These are phyloP conservation scores for Charadrius vociferus DNA, from an alignment of 2,113 vertebrate genomes.

Conservation along the genomic window DNA sequence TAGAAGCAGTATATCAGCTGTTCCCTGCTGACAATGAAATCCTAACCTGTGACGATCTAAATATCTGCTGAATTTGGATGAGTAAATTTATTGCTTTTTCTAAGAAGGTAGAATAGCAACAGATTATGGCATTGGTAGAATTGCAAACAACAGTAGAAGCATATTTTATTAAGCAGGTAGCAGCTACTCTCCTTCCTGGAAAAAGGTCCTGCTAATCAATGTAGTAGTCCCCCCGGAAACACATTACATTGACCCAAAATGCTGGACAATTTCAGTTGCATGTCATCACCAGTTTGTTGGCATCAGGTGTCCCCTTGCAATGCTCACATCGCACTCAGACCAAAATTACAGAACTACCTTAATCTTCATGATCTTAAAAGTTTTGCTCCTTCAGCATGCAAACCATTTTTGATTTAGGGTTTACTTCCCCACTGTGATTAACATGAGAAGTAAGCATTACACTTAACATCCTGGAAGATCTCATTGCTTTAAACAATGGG, in stretches of 20 bases:
- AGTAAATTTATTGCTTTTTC: background rate
- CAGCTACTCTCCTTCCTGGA: background rate
- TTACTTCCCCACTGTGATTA: background rate
- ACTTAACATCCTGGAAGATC: background rate
- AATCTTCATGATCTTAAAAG: background rate
- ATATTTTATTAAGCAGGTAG: background rate
- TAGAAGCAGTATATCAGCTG: background rate
- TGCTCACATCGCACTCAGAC: background rate
- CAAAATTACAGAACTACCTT: background rate
- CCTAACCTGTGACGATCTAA: background rate
- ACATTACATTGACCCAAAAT: background rate
- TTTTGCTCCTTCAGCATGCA: background rate
- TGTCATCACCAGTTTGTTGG: background rate
- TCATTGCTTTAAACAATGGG: background rate
- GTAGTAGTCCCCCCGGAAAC: fast-evolving
- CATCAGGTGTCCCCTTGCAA: fast-evolving
- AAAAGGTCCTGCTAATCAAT: background rate
- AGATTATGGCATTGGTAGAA: background rate
- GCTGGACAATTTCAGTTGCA: background rate
- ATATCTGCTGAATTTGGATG: background rate
- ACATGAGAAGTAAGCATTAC: background rate
- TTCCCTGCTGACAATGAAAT: background rate
- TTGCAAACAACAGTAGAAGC: background rate
- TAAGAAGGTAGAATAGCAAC: background rate
- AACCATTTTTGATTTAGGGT: background rate